phyloP scores from a whole-genome alignment of 2,797 vertebrate genomes.

The Mionectes olivaceus region DNA sequence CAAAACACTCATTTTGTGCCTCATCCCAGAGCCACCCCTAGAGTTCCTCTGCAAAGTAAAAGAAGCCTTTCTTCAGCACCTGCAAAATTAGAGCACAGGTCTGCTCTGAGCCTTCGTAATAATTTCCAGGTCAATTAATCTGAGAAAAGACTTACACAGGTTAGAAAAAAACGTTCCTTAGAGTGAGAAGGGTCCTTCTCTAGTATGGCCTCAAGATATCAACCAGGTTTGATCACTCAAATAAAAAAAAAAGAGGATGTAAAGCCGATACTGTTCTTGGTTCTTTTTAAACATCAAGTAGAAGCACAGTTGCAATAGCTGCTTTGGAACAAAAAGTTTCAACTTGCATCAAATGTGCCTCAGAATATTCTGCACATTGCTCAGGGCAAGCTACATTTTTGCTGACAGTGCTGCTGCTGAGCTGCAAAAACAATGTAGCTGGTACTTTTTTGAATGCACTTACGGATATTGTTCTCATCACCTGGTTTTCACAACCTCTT shows the following conservation, averaged over 20 bases:
- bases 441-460: not conserved
- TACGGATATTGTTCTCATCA: not conserved
- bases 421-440: not conserved
- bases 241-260: not conserved
- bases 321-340: not conserved
- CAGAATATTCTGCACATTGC: not conserved
- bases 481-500: not conserved
- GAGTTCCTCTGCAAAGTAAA: not conserved
- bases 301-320: not conserved
- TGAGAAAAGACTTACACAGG: not conserved
- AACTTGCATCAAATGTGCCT: not conserved
- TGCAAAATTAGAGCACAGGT: not conserved
- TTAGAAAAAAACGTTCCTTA: not conserved
- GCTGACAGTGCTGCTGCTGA: not conserved
- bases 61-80: not conserved
- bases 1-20: not conserved
- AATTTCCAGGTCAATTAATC: conserved; percentile 18
- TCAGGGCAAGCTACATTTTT: not conserved
- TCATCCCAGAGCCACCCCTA: not conserved
- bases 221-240: not conserved
- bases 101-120: not conserved
- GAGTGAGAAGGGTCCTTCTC: not conserved
- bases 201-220: not conserved
- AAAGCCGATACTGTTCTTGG: rapidly evolving
- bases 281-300: not conserved